Evolutionary conservation across 2,888 invertebrate genomes (phyloP).

Genomic region (Dicycla oo): DNA sequence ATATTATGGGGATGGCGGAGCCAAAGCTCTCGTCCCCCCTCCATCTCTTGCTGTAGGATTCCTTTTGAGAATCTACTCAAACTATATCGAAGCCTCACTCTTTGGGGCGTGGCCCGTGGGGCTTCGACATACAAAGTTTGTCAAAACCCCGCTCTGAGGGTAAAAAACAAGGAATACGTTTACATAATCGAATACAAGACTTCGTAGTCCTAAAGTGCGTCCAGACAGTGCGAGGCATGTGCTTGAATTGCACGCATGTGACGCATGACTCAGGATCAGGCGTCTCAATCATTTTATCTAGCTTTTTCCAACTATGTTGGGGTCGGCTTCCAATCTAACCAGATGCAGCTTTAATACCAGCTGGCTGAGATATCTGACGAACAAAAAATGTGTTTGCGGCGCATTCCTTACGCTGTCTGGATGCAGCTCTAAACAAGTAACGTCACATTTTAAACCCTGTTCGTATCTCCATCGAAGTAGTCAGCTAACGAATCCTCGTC

Average conservation of each 20-base stretch:
- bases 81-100: background rate
- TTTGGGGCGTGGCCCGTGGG: too few species aligned
- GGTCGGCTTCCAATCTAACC: background rate
- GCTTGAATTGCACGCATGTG: background rate
- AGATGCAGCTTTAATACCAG: background rate
- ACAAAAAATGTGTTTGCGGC: background rate
- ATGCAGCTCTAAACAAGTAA: background rate
- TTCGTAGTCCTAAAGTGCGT: background rate
- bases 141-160: background rate
- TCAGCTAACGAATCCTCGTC: conserved; percentile 59
- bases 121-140: background rate
- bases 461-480: conserved; percentile 45
- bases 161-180: background rate
- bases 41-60: background rate
- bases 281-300: background rate
- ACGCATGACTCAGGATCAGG: background rate
- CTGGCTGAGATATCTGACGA: too few species aligned
- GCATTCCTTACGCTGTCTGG: background rate
- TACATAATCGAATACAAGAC: background rate
- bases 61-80: background rate
- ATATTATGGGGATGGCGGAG: background rate
- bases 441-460: conserved; percentile 18
- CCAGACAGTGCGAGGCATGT: background rate
- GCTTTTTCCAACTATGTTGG: background rate
- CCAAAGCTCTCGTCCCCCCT: too few species aligned